A percentile compares a stretch with the other conserved stretches of the same genome.
These are phyloP conservation scores for Epirrhoe alternata DNA, from an alignment of 2,888 invertebrate genomes.

Conservation along the genomic window DNA sequence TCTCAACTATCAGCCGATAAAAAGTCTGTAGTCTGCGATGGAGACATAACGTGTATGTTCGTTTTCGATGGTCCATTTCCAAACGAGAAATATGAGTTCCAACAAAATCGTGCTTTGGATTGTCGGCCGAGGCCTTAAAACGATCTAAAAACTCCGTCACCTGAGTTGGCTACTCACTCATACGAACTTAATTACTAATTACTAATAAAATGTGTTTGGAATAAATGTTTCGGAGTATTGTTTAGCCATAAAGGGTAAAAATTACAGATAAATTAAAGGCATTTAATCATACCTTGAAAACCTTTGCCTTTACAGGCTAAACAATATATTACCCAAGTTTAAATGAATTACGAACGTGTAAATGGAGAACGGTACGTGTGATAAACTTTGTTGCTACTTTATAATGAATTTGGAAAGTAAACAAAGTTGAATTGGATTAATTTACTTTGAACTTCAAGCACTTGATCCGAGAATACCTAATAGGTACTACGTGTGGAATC, in stretches of 20 bases:
- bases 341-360: conserved; percentile 10
- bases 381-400: conserved; percentile 14
- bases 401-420: conserved; percentile 19
- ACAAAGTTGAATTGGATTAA: conserved; percentile 9
- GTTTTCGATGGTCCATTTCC: too few species aligned
- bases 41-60: too few species aligned
- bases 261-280: background rate
- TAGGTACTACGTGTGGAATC: background rate
- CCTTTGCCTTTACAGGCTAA: too few species aligned
- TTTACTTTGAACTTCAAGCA: background rate
- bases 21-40: too few species aligned
- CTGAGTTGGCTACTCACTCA: too few species aligned
- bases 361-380: conserved; percentile 9
- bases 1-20: too few species aligned
- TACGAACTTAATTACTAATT: too few species aligned
- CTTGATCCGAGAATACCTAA: background rate
- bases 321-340: background rate
- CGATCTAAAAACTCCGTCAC: too few species aligned
- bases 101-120: too few species aligned
- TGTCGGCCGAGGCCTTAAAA: too few species aligned
- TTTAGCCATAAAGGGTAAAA: background rate
- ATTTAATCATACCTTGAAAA: background rate
- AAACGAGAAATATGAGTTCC: too few species aligned
- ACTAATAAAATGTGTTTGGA: background rate
- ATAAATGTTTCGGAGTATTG: too few species aligned